Evolutionary conservation across 2,113 vertebrate genomes (phyloP).

Genomic region (Rhabdornis inornatus): DNA sequence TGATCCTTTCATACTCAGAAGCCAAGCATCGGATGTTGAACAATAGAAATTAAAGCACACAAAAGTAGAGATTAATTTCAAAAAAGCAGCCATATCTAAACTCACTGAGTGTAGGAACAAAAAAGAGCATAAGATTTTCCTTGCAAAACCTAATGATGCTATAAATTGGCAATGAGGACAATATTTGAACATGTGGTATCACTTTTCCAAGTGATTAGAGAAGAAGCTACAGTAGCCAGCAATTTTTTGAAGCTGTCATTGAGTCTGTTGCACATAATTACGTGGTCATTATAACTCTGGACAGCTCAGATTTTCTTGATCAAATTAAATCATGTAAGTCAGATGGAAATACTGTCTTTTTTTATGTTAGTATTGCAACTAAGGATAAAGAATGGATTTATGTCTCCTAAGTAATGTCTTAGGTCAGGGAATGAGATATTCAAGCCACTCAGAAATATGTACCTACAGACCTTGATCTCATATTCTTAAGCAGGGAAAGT

Average conservation of each 20-base stretch:
- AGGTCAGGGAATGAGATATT: background rate
- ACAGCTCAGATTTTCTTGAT: background rate
- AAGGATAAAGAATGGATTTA: background rate
- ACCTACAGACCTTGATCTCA: background rate
- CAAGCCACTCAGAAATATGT: background rate
- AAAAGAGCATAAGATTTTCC: background rate
- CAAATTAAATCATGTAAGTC: background rate
- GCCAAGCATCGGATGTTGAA: background rate
- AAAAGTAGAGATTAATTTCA: background rate
- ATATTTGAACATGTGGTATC: background rate
- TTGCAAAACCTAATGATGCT: slow-evolving; percentile 1
- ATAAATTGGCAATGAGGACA: background rate
- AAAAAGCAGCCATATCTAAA: background rate
- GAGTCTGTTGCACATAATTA: background rate
- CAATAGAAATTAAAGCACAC: background rate
- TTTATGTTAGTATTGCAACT: background rate
- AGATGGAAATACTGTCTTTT: background rate
- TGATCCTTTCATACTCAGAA: background rate
- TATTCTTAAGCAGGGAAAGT: background rate
- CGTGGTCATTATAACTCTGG: background rate
- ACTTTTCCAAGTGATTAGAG: slow-evolving; percentile 8
- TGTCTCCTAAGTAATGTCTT: background rate
- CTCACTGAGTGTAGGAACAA: background rate
- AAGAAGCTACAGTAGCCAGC: background rate
- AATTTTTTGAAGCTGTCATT: background rate